Evolutionary conservation across 2,888 invertebrate species (phyloP).

Genomic region (Malthinus seriepunctatus): DNA sequence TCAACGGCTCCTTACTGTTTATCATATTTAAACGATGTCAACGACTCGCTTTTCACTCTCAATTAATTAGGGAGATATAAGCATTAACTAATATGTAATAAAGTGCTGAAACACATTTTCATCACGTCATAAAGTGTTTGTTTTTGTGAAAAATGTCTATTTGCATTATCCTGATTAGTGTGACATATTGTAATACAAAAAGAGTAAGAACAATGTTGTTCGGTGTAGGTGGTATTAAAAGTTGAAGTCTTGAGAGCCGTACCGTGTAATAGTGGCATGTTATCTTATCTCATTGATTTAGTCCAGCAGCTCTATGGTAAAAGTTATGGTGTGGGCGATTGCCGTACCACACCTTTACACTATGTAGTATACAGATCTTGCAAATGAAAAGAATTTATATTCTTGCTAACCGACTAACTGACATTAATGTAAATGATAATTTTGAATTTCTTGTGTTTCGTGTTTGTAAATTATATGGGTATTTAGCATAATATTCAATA

Average conservation of each 20-base stretch:
- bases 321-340: slow-evolving; percentile 25
- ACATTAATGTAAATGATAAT: slow-evolving; percentile 6
- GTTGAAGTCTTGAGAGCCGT: slow-evolving; percentile 29
- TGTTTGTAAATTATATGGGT: slow-evolving; percentile 4
- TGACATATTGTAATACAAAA: background rate
- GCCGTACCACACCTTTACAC: slow-evolving; percentile 22
- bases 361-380: slow-evolving; percentile 6
- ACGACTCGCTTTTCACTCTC: no score
- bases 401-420: slow-evolving; percentile 11
- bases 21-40: no score
- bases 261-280: slow-evolving; percentile 29
- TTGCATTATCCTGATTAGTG: slow-evolving; percentile 2
- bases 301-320: slow-evolving; percentile 26
- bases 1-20: no score
- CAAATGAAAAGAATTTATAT: slow-evolving; percentile 14
- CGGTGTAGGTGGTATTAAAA: slow-evolving; percentile 23
- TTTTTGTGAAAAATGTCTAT: no score
- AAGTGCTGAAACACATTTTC: no score
- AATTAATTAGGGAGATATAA: no score
- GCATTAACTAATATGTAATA: no score
- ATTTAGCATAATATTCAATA: slow-evolving; percentile 1
- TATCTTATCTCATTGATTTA: slow-evolving; percentile 32
- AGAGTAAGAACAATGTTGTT: slow-evolving; percentile 12
- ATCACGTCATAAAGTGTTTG: no score
- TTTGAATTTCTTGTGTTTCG: slow-evolving; percentile 1